Evolutionary conservation across 2,888 invertebrate genomes (phyloP).

Genomic region (Teleiodes luculella): DNA sequence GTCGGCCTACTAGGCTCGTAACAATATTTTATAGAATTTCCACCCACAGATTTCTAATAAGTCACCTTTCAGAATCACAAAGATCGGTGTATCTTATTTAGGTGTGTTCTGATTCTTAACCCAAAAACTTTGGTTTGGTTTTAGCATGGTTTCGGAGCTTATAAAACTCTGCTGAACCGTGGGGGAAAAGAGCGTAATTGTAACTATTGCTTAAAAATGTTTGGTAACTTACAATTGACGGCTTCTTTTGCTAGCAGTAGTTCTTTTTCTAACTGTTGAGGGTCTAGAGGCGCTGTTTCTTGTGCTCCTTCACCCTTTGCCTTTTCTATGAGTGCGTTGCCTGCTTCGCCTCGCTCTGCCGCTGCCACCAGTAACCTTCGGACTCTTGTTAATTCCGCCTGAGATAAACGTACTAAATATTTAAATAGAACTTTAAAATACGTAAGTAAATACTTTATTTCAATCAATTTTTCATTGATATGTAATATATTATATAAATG

Average conservation of each 20-base stretch:
- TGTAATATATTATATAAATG: too few relatives aligned
- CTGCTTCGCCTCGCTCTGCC: constrained; percentile 78
- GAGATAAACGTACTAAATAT: too few relatives aligned
- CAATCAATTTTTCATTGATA: too few relatives aligned
- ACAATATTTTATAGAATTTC: constrained; percentile 1
- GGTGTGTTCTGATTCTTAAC: too few relatives aligned
- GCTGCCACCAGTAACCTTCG: constrained; percentile 82
- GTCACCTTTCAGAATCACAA: too few relatives aligned
- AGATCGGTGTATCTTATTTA: too few relatives aligned
- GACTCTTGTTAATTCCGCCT: constrained; percentile 84
- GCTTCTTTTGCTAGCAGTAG: constrained; percentile 89
- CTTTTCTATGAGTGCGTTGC: constrained; percentile 70
- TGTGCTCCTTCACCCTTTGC: constrained; percentile 74
- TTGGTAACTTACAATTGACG: constrained; percentile 74
- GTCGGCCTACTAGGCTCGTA: background rate
- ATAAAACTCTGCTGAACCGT: too few relatives aligned
- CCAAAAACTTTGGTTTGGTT: too few relatives aligned
- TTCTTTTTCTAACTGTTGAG: constrained; percentile 83
- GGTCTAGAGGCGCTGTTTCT: constrained; percentile 74
- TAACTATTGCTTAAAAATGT: background rate
- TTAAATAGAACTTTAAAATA: too few relatives aligned
- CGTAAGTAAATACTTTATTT: too few relatives aligned
- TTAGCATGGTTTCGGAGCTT: too few relatives aligned
- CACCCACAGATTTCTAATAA: background rate
- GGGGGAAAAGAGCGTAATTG: too few relatives aligned